A percentile compares a stretch with the other conserved stretches of the same genome.
phyloP scores from a whole-genome alignment of 1,140 invertebrate species.

The Apis dorsata region DNA sequence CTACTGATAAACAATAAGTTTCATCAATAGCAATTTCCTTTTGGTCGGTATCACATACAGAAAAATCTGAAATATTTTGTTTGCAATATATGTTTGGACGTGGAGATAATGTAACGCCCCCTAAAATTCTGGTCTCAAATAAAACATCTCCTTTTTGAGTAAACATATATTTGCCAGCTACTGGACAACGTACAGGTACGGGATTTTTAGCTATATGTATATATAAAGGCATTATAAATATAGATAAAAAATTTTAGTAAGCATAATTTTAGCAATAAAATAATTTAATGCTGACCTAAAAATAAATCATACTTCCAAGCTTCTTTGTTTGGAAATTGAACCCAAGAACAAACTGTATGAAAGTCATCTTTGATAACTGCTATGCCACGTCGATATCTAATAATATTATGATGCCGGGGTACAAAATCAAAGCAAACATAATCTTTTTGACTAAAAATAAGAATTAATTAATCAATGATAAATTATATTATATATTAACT shows the following conservation, averaged over 20 bases:
- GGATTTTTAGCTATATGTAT: conserved; percentile 89
- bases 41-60: conserved; percentile 95
- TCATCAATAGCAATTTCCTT: conserved; percentile 96
- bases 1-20: conserved; percentile 97
- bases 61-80: conserved; percentile 96
- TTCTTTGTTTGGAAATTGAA: conserved; percentile 91
- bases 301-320: conserved; percentile 94
- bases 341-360: conserved; percentile 95
- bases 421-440: conserved; percentile 98
- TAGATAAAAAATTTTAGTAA: background rate
- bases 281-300: conserved; percentile 80
- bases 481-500: conserved; percentile 2
- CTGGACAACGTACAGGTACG: conserved; percentile 94
- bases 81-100: conserved; percentile 96
- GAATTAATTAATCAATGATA: conserved; percentile 44
- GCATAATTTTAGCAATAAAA: conserved; percentile 4
- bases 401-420: conserved; percentile 96
- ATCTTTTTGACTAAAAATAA: conserved; percentile 93
- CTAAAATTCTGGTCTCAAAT: conserved; percentile 95
- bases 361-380: conserved; percentile 95
- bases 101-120: conserved; percentile 95
- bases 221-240: conserved; percentile 62
- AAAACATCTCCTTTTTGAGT: conserved; percentile 92
- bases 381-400: conserved; percentile 93
- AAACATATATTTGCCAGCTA: conserved; percentile 97